Evolutionary conservation across 2,113 vertebrate species (phyloP), one percentile per base, ranked within the genome.

Genomic region (Lynx canadensis): DNA sequence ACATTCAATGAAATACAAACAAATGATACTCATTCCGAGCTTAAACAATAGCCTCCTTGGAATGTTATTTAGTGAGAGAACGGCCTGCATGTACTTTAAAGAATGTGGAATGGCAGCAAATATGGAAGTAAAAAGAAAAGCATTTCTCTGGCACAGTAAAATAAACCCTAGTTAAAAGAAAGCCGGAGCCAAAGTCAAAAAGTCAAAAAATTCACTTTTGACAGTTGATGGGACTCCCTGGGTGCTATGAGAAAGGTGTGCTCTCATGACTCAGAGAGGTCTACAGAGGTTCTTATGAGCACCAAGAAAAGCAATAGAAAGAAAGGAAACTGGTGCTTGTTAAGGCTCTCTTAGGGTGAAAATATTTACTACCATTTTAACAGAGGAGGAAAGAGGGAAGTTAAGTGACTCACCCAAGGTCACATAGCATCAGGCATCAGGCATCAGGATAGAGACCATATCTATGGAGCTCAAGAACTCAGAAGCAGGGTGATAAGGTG

Each of bases 1-100:
- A 85, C 83, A 92, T 76, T 92, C 94, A 88, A 76, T 95, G 90
- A 88, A 94, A 92, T 57, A 25, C 83, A 97, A 97, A 95, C 79
- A 95, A 95, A 95, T 66, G 84, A 36, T 78, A 80, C 38, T 80
- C 80, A 71, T 66, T 91, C 50, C 88, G 38, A 76, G 41, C 87
- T 96, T 92, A 81, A 96, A 94, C 91, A 97, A 91, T 33, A 83
- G 84, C 68, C 71, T 69, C 68, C 10, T 36, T 90, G 93, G 93
- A 97, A 97, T 73, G 92, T 90, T 80, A 93, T 55, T 96, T 83
- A 95, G 92, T 29, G 41, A 65, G 65, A 94, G 83, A 95, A 94
- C 5, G 36, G 55, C 76, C 76, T 93, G 21, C 1, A 2, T 52
- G 23, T 36, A 57, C 80, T 95, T 92, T 29, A 21, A 96, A 73